Base-by-base conservation (phyloP, 2,113 vertebrate species). In the Copsychus sechellarum region DNA sequence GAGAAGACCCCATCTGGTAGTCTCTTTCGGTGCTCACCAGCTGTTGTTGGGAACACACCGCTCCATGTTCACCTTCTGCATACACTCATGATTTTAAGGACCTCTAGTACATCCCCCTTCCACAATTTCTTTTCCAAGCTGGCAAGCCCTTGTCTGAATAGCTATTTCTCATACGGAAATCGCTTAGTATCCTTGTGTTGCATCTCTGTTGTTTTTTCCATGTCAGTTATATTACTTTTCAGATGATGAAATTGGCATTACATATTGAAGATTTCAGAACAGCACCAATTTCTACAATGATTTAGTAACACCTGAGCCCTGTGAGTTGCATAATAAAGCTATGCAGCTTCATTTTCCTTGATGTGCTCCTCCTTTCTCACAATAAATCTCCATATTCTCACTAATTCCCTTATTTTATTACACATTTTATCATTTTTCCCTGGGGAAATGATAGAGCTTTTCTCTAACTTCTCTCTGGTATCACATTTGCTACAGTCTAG, bases 1-100 rank as follows among this genome's bases (percentile, higher is more conserved):
- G 2, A 91, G 60, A 82, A 76, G 12, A 48, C 5, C 18, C 61
- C n/a, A 67, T 28, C 51, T 62, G 29, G 47, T 62, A 33, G 25
- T 76, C 67, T 69, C 40, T 64, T 67, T 71, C 58, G 33, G 19
- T 61, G 33, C 20, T 72, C 0, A 1, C 15, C 60, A 26, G 23
- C n/a, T 73, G 21, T 78, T 26, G 0, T 8, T 47, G 10, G 58
- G 78, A 92, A 69, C 0, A 0, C 12, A 54, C 5, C 0, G 0
- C 24, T 71, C n/a, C 8, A 13, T 2, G 1, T 34, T 65, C 38
- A 57, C 53, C 26, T 76, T 28, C 58, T 53, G 26, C 18, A 18
- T 0, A 3, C 2, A 3, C 8, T 42, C 6, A 1, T 24, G 21
- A 72, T 36, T 80, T 71, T n/a, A 71, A 61, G 48, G 29, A 67